These are phyloP conservation scores for Mayetiola destructor DNA, from an alignment of 2,888 invertebrate species.

Conservation along the genomic window DNA sequence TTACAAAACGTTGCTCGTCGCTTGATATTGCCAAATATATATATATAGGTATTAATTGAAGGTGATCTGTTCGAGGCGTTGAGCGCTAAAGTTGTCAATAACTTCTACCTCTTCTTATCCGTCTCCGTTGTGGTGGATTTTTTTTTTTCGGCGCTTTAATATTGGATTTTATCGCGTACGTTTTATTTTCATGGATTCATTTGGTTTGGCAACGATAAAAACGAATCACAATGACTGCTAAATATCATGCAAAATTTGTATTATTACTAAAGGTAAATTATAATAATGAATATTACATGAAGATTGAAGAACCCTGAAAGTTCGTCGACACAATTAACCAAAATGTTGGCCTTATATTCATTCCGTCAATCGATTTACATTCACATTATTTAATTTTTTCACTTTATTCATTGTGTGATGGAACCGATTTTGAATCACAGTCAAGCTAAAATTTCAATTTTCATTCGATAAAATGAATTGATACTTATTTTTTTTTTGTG, in stretches of 20 bases:
- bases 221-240: neutral
- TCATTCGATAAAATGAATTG: too few relatives aligned
- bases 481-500: too few relatives aligned
- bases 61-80: slow-evolving; percentile 1
- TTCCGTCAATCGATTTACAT: too few relatives aligned
- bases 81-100: too few relatives aligned
- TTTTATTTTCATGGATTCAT: neutral
- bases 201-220: neutral
- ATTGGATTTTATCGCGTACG: neutral
- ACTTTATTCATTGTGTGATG: too few relatives aligned
- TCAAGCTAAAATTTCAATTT: too few relatives aligned
- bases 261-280: neutral
- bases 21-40: neutral
- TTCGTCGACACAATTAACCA: neutral
- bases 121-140: too few relatives aligned
- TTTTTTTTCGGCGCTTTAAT: too few relatives aligned
- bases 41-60: slow-evolving; percentile 1
- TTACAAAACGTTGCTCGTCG: neutral
- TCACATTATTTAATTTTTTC: too few relatives aligned
- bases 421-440: too few relatives aligned
- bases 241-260: neutral
- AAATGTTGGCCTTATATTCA: too few relatives aligned
- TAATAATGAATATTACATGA: neutral
- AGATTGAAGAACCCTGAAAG: neutral
- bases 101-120: too few relatives aligned